Conservation (phyloP, 2,113 vertebrate genomes). For the Eulemur macaco region DNA sequence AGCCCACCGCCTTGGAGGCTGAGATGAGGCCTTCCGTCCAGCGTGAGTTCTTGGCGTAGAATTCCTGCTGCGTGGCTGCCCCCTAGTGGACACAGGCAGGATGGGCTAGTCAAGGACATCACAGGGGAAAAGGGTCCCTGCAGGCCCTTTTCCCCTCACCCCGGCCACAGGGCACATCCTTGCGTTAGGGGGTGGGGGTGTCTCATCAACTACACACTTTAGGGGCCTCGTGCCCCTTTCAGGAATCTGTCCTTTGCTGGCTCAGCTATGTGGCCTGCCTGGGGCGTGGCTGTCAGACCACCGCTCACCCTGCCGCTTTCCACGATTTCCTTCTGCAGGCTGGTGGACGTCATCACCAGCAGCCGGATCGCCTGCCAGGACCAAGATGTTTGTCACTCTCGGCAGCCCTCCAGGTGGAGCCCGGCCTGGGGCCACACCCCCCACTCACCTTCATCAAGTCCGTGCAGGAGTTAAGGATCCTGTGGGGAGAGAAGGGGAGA, state of each 20-base stretch:
- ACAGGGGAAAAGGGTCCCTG: rapidly evolving
- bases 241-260: rapidly evolving
- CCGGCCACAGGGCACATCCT: background rate
- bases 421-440: rapidly evolving
- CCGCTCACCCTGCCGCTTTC: conserved; percentile 92
- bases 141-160: too few relatives aligned
- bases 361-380: conserved; percentile 92
- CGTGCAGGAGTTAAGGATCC: conserved; percentile 96
- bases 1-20: conserved; percentile 97
- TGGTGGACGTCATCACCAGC: conserved; percentile 92
- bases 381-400: background rate
- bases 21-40: conserved; percentile 99
- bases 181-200: background rate
- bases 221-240: background rate
- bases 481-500: conserved; percentile 67
- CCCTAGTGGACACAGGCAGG: conserved; percentile 85
- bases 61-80: conserved; percentile 94
- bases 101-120: background rate
- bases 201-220: too few relatives aligned
- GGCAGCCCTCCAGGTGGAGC: too few relatives aligned
- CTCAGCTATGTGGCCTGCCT: background rate
- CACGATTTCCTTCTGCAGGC: conserved; percentile 97
- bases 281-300: too few relatives aligned
- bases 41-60: conserved; percentile 97
- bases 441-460: conserved; percentile 96